Evolutionary conservation across 2,888 invertebrate genomes (phyloP).

Genomic region (Meteorus cinctellus): DNA sequence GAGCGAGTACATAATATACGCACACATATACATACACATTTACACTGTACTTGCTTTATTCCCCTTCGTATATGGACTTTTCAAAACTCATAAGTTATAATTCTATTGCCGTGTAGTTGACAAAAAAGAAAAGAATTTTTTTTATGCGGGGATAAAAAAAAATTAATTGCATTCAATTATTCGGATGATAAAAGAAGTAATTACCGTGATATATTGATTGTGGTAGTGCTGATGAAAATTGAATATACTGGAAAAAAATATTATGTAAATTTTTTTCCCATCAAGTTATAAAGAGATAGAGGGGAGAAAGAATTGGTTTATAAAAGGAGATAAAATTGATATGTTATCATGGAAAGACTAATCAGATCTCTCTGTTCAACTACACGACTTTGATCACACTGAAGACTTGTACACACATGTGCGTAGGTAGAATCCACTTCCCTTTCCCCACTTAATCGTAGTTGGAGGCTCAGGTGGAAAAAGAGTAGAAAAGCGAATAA

Average conservation of each 20-base stretch:
- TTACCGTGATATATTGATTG: too few species aligned
- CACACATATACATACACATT: not conserved
- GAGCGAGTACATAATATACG: slow-evolving; percentile 39
- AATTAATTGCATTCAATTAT: too few species aligned
- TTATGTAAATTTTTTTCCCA: too few species aligned
- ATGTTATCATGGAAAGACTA: too few species aligned
- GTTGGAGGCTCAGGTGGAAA: slow-evolving; percentile 58
- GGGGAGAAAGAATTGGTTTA: too few species aligned
- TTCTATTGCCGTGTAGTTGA: not conserved
- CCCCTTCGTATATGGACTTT: not conserved
- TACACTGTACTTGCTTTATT: slow-evolving; percentile 2
- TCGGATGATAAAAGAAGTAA: too few species aligned
- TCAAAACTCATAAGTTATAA: not conserved
- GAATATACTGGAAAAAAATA: too few species aligned
- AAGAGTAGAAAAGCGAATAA: slow-evolving; percentile 67
- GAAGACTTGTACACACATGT: not conserved
- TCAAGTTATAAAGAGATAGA: too few species aligned
- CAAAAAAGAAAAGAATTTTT: not conserved
- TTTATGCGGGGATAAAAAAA: slow-evolving; percentile 4
- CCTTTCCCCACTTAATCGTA: slow-evolving; percentile 47
- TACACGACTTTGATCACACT: slow-evolving; percentile 37
- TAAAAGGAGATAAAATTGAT: too few species aligned
- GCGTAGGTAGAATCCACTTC: slow-evolving; percentile 10
- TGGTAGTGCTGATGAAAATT: too few species aligned
- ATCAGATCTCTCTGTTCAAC: too few species aligned